Evolutionary conservation across 2,113 vertebrate genomes (phyloP).

Genomic region (Tragelaphus imberbis): DNA sequence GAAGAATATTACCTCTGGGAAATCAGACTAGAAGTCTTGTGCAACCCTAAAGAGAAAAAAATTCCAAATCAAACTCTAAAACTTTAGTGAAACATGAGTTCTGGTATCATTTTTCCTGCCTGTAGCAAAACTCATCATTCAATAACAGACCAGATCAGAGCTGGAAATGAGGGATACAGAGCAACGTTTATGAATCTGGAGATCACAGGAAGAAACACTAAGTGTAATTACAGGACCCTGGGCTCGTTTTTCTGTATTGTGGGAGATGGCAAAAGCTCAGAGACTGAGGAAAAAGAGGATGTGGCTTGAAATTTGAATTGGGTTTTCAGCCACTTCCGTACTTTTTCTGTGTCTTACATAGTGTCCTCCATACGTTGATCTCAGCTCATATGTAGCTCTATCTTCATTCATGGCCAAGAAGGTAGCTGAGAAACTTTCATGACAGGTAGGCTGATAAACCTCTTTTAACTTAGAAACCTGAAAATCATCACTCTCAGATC

Average conservation of each 20-base stretch:
- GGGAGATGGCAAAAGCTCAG: neutral
- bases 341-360: fast-evolving
- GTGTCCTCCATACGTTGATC: neutral
- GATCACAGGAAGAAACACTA: neutral
- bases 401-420: neutral
- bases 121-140: neutral
- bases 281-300: neutral
- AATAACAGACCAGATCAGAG: neutral
- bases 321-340: neutral
- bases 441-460: neutral
- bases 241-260: neutral
- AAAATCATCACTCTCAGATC: neutral
- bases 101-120: neutral
- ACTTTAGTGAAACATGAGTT: neutral
- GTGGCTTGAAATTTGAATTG: neutral
- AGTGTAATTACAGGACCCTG: neutral
- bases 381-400: neutral
- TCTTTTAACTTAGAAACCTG: neutral
- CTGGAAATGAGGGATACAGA: neutral
- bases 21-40: neutral
- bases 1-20: neutral
- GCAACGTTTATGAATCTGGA: neutral
- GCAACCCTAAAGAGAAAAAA: neutral
- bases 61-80: neutral
- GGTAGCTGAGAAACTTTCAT: neutral